Conservation (phyloP, 1,140 invertebrate genomes). For the Periplaneta americana region DNA sequence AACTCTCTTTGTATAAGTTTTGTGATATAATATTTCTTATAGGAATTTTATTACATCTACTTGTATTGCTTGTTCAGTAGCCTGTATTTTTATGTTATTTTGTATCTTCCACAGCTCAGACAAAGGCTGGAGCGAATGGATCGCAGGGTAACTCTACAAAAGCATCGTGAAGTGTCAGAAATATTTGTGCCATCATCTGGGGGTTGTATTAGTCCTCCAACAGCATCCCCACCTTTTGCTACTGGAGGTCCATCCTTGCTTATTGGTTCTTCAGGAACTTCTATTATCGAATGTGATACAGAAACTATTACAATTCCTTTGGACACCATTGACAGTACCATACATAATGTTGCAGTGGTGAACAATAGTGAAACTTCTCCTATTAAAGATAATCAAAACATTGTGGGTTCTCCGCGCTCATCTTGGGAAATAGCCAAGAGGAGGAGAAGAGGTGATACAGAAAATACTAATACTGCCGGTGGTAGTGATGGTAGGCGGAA, state of each 20-base stretch:
- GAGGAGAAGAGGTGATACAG: constrained; percentile 34
- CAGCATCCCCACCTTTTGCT: neutral
- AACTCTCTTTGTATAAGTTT: too few species aligned
- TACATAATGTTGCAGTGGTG: neutral
- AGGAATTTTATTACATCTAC: too few species aligned
- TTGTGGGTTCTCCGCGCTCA: neutral
- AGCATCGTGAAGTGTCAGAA: constrained; percentile 21
- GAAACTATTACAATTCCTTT: constrained; percentile 5
- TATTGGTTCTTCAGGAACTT: neutral
- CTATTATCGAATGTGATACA: neutral
- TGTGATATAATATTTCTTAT: too few species aligned
- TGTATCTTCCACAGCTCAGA: constrained; percentile 6
- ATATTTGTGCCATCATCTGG: constrained; percentile 7
- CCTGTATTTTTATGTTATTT: too few species aligned
- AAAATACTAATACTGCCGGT: constrained; percentile 27
- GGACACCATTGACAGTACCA: constrained; percentile 1
- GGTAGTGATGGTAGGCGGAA: constrained; percentile 32
- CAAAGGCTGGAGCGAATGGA: constrained; percentile 38
- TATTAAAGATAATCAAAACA: neutral
- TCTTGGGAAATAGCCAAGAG: constrained; percentile 36
- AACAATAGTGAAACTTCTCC: neutral
- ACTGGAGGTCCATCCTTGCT: neutral
- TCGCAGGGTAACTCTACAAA: constrained; percentile 32
- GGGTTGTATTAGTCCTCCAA: neutral
- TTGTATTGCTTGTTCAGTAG: too few species aligned